phyloP scores from a whole-genome alignment of 2,888 invertebrate species.

The Polymixis flavicincta region DNA sequence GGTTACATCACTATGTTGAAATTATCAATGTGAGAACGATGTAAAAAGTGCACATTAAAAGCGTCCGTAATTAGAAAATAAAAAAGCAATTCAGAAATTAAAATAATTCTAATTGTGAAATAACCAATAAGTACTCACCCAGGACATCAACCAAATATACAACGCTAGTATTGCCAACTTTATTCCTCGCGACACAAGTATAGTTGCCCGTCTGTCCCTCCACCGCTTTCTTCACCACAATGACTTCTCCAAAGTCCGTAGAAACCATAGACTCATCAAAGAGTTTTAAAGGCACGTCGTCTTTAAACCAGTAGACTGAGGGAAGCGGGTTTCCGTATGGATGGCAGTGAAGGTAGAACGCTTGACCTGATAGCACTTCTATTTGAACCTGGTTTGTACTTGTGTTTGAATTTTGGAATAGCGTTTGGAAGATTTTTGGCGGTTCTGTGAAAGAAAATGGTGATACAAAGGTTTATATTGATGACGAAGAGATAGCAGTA shows the following conservation, averaged over 20 bases:
- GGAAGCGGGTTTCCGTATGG: slow-evolving; percentile 91
- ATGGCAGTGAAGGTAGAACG: slow-evolving; percentile 88
- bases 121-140: slow-evolving; percentile 75
- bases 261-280: slow-evolving; percentile 86
- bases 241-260: slow-evolving; percentile 82
- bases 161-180: slow-evolving; percentile 86
- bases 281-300: slow-evolving; percentile 83
- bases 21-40: too few species aligned
- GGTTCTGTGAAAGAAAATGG: slow-evolving; percentile 77
- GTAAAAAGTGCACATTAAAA: too few species aligned
- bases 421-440: slow-evolving; percentile 82
- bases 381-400: slow-evolving; percentile 71
- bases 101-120: background rate
- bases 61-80: too few species aligned
- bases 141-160: slow-evolving; percentile 86
- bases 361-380: slow-evolving; percentile 84
- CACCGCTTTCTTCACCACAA: slow-evolving; percentile 76
- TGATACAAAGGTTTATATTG: background rate
- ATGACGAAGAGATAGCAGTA: background rate
- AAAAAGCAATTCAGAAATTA: too few species aligned
- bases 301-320: slow-evolving; percentile 91
- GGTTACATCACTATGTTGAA: too few species aligned
- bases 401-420: slow-evolving; percentile 72
- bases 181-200: slow-evolving; percentile 91
- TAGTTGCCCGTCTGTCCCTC: slow-evolving; percentile 89